Evolutionary conservation across 2,113 vertebrate species (phyloP).

Genomic region (Thunnus thynnus): DNA sequence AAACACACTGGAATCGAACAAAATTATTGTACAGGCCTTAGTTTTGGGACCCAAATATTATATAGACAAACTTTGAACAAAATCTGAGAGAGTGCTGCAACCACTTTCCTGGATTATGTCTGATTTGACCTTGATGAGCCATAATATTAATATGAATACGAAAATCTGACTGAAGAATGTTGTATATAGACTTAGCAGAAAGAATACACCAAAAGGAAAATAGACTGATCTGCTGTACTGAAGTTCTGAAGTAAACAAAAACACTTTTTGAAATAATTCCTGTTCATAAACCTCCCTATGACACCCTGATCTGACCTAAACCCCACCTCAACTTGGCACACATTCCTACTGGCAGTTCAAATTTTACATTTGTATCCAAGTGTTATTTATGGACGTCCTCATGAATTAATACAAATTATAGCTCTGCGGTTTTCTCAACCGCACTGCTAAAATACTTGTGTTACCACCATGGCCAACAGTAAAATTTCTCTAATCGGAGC

Average conservation of each 20-base stretch:
- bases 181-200: background rate
- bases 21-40: too few relatives aligned
- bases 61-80: too few relatives aligned
- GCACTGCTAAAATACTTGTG: conserved; percentile 12
- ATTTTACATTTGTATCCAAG: background rate
- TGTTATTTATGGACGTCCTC: conserved; percentile 1
- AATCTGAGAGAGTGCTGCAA: too few relatives aligned
- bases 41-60: too few relatives aligned
- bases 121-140: too few relatives aligned
- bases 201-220: background rate
- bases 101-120: too few relatives aligned
- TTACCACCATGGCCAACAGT: conserved; percentile 11
- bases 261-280: background rate
- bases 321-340: background rate
- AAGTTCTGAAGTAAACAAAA: too few relatives aligned
- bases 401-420: conserved; percentile 17
- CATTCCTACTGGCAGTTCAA: background rate
- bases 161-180: background rate
- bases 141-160: background rate
- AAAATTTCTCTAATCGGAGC: conserved; percentile 31
- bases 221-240: background rate
- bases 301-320: background rate
- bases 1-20: too few relatives aligned
- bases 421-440: background rate
- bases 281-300: background rate